Evolutionary conservation across 1,140 invertebrate species (phyloP).

Genomic region (Lepidurus couesii): DNA sequence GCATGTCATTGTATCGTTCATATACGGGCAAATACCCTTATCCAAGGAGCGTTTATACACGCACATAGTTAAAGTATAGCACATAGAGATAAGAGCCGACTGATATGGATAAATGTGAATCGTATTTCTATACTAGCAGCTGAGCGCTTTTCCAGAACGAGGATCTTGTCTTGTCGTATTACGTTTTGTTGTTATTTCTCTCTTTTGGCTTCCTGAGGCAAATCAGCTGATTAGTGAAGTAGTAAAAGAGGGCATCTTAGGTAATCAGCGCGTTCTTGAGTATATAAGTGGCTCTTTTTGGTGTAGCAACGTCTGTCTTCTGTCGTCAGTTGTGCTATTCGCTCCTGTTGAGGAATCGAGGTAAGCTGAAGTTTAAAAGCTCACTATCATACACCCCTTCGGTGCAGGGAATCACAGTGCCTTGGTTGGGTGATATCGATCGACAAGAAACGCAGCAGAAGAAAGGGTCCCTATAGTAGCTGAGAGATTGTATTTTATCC

Average conservation of each 20-base stretch:
- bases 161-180: no score
- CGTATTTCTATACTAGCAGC: no score
- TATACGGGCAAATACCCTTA: no score
- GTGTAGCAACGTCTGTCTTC: neutral
- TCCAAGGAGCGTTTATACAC: no score
- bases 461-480: neutral
- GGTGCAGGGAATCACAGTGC: neutral
- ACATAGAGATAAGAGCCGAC: no score
- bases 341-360: neutral
- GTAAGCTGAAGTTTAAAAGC: neutral
- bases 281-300: neutral
- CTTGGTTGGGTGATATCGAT: constrained; percentile 3
- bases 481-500: constrained; percentile 10
- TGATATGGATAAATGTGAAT: no score
- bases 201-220: no score
- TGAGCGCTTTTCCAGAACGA: no score
- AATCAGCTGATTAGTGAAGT: no score
- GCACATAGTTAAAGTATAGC: no score
- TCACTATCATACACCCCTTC: neutral
- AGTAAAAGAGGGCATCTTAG: neutral
- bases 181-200: no score
- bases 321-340: neutral
- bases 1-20: no score
- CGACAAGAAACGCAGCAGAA: neutral
- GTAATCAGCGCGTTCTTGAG: neutral